phyloP scores from a whole-genome alignment of 1,140 invertebrate genomes.

The Papilio machaon region DNA sequence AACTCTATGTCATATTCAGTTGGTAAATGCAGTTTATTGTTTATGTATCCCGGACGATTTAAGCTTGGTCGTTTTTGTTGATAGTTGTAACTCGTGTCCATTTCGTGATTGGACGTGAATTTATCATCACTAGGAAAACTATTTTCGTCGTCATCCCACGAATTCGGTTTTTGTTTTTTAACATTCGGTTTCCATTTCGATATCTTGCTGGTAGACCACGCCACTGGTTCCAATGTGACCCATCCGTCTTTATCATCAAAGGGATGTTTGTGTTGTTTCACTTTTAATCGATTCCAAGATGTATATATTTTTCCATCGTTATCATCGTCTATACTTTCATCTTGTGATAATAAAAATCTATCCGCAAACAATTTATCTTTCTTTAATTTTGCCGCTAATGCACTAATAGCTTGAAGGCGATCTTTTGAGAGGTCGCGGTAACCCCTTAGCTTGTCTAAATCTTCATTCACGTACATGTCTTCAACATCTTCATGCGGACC shows the following conservation, averaged over 20 bases:
- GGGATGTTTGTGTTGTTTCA: constrained; percentile 83
- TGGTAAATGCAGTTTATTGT: constrained; percentile 69
- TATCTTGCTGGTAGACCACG: constrained; percentile 90
- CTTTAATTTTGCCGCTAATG: constrained; percentile 72
- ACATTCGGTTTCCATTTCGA: constrained; percentile 89
- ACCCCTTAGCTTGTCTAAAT: constrained; percentile 83
- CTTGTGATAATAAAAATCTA: constrained; percentile 58
- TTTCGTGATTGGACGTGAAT: constrained; percentile 57
- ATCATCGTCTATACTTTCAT: constrained; percentile 62
- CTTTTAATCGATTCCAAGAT: constrained; percentile 79
- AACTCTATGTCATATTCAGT: constrained; percentile 69
- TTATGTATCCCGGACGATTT: constrained; percentile 66
- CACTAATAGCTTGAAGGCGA: constrained; percentile 72
- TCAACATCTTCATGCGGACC: constrained; percentile 81
- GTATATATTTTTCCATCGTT: constrained; percentile 73
- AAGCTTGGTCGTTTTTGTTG: constrained; percentile 65
- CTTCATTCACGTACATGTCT: constrained; percentile 79
- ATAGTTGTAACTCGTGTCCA: constrained; percentile 61
- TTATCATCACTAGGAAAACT: constrained; percentile 65
- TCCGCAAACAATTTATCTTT: constrained; percentile 67
- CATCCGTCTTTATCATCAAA: constrained; percentile 88
- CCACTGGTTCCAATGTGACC: constrained; percentile 89
- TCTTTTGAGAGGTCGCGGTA: constrained; percentile 77
- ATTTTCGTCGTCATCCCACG: constrained; percentile 72
- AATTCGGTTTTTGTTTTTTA: constrained; percentile 77